Evolutionary conservation across 2,888 invertebrate species (phyloP), one percentile per base, ranked within the genome.

Genomic region (Xanthorhoe spadicearia): DNA sequence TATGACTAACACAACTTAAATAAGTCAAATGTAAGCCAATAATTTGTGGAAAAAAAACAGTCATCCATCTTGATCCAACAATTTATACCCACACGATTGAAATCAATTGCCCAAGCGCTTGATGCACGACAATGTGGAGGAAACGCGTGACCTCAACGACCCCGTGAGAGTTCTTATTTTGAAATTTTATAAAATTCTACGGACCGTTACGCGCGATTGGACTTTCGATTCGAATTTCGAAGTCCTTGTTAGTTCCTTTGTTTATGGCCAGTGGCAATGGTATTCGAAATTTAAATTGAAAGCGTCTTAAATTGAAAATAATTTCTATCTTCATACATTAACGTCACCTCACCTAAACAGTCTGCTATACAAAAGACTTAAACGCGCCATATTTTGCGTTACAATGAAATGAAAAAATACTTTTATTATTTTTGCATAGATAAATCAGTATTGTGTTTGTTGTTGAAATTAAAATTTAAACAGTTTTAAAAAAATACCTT

Each of bases 31-130:
- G 2, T 38, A 38, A 43, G 38, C 13, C 38, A 43, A 43, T 43
- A 32, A 4, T 43, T 43, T 43, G 38, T 43, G 19, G 32, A 35
- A 51, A 28, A 51, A 48, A 15, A n/a, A 52, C 28, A 53, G 53
- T 9, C 15, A 50, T 32, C 9, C 7, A 32, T 53, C 43, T 53
- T 32, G n/a, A 15, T 38, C 7, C 18, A 18, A 46, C 32, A 35
- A 19, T 10, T 15, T 54, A 43, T 23, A 19, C 61, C 66, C 57
- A 66, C 66, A 53, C 56, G 54, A 64, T 48, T 52, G 32, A 7
- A 78, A 71, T 83, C 89, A 88, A 90, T 90, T 90, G 89, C 82
- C 77, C 86, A 83, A 87, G 7, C 32, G 32, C 6, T 32, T 32
- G 49, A 49, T 28, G 59, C 38, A 38, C 48, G 52, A 65, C 88